These are phyloP conservation scores for Zaprionus nigranus DNA, from an alignment of 1,140 invertebrate species.

Conservation along the genomic window DNA sequence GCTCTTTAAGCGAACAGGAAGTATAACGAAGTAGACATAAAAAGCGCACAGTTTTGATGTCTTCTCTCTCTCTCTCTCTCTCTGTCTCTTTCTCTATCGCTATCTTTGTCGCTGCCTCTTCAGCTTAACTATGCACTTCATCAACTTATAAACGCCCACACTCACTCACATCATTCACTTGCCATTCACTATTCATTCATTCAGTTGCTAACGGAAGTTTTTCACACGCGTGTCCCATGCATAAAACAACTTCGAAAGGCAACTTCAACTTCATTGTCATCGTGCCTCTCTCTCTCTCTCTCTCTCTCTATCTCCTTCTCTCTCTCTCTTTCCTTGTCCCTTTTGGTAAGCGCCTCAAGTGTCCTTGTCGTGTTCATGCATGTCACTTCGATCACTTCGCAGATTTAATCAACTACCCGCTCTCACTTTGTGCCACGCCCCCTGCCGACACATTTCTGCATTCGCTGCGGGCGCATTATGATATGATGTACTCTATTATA, in stretches of 20 bases:
- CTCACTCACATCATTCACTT: constrained; percentile 22
- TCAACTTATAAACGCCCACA: constrained; percentile 24
- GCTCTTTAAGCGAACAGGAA: not conserved
- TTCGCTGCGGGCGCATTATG: constrained; percentile 58
- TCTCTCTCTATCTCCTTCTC: not conserved
- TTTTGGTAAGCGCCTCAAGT: constrained; percentile 46
- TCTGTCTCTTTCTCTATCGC: not conserved
- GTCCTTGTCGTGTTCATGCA: constrained; percentile 57
- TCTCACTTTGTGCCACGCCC: not conserved
- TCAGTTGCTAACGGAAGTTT: constrained; percentile 50
- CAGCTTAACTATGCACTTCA: constrained; percentile 32
- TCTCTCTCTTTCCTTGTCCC: not conserved
- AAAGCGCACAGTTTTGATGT: not conserved
- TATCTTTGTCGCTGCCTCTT: not conserved
- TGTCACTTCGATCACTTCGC: constrained; percentile 67
- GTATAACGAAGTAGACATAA: not conserved
- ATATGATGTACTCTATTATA: constrained; percentile 70
- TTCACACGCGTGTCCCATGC: constrained; percentile 44
- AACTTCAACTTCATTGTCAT: constrained; percentile 57
- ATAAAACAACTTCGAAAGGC: constrained; percentile 30
- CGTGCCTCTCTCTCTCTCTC: not conserved
- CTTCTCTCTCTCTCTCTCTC: not conserved
- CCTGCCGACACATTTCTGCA: constrained; percentile 23
- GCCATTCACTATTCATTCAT: constrained; percentile 46
- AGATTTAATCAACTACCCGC: constrained; percentile 62